These are phyloP conservation scores for Alloscopus bannaensis DNA, from an alignment of 2,888 invertebrate genomes.

Conservation along the genomic window DNA sequence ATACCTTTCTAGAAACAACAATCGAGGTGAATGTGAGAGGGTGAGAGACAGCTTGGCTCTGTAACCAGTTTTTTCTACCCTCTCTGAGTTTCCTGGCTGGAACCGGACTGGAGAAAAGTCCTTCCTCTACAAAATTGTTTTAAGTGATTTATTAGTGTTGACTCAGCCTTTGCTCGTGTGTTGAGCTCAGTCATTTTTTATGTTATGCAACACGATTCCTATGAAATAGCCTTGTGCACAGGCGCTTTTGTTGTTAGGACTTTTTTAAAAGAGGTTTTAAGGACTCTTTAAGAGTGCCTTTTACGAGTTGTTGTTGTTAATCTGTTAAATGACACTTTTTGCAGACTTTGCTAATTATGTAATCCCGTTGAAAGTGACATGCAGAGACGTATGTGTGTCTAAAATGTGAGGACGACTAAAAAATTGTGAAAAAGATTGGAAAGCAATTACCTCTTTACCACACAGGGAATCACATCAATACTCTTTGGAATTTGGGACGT, in stretches of 20 bases:
- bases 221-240: background rate
- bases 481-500: constrained; percentile 23
- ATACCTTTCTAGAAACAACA: background rate
- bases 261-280: constrained; percentile 1
- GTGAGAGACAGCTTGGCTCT: constrained; percentile 53
- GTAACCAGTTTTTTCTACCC: constrained; percentile 39
- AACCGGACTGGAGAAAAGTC: constrained; percentile 13
- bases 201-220: background rate
- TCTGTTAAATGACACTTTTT: background rate
- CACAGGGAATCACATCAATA: no score
- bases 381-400: no score
- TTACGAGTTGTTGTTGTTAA: background rate
- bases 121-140: constrained; percentile 8
- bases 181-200: background rate
- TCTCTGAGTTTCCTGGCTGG: background rate
- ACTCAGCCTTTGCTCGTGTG: constrained; percentile 5
- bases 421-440: no score
- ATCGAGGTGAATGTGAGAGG: constrained; percentile 13
- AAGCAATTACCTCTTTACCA: no score
- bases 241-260: no score
- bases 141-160: constrained; percentile 44
- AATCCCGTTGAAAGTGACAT: background rate
- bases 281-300: no score
- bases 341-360: no score
- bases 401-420: no score